These are phyloP conservation scores for Pygoscelis adeliae DNA, from an alignment of 2,113 vertebrate genomes.

Conservation along the genomic window DNA sequence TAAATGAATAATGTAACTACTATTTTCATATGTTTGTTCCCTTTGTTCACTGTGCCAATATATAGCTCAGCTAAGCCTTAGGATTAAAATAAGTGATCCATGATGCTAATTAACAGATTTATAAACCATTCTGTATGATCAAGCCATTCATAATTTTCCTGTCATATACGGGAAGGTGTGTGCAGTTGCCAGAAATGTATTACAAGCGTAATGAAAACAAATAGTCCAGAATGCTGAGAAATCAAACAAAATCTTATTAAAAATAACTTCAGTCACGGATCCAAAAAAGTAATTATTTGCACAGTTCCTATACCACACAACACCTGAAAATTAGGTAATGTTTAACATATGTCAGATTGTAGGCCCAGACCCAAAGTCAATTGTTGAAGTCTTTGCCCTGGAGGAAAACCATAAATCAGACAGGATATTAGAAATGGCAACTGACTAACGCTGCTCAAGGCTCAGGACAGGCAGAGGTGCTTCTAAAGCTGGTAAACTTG, in stretches of 20 bases:
- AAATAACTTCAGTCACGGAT: constrained; percentile 3
- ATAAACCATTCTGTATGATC: constrained; percentile 25
- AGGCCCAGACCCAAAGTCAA: constrained; percentile 25
- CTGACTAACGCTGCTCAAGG: neutral
- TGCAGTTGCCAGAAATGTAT: constrained; percentile 23
- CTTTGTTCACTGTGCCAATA: constrained; percentile 15
- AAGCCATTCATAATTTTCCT: constrained; percentile 13
- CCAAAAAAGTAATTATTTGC: constrained; percentile 43
- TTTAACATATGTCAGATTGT: constrained; percentile 39
- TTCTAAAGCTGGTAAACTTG: neutral
- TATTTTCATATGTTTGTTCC: constrained; percentile 26
- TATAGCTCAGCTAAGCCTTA: constrained; percentile 1
- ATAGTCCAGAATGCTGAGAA: constrained; percentile 25
- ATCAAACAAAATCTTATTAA: constrained; percentile 48
- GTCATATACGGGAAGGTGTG: neutral
- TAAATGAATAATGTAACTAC: constrained; percentile 2
- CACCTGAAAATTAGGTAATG: constrained; percentile 67
- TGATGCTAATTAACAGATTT: constrained; percentile 52
- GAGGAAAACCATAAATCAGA: constrained; percentile 49
- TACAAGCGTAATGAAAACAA: constrained; percentile 50
- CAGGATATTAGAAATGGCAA: constrained; percentile 43
- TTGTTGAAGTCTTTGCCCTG: constrained; percentile 49
- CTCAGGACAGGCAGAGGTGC: neutral
- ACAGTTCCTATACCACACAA: neutral
- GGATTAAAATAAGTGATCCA: constrained; percentile 19